These are phyloP conservation scores for Tenthredo distinguenda DNA, from an alignment of 2,888 invertebrate species.

Conservation along the genomic window DNA sequence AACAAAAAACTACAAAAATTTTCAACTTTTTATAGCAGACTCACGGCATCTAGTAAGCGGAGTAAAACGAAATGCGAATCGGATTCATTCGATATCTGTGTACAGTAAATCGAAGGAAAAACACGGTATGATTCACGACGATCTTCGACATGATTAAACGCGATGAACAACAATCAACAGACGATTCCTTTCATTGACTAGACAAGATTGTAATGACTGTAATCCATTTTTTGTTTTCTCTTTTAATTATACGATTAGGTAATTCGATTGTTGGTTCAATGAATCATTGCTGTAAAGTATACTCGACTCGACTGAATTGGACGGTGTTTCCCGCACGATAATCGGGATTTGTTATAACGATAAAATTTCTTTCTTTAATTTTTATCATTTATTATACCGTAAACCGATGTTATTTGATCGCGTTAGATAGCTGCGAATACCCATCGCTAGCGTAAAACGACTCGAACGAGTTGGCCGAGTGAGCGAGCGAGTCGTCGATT, in stretches of 20 bases:
- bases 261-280: neutral
- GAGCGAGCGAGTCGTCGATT: slow-evolving; percentile 38
- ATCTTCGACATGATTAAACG: neutral
- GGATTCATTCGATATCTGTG: neutral
- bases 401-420: slow-evolving; percentile 23
- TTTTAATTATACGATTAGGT: neutral
- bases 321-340: neutral
- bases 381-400: neutral
- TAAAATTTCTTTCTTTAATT: neutral
- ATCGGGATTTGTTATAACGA: neutral
- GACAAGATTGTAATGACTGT: neutral
- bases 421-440: slow-evolving; percentile 18
- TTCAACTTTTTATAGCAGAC: neutral
- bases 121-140: slow-evolving; percentile 13
- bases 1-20: neutral
- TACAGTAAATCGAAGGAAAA: neutral
- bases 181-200: neutral
- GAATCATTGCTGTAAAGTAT: neutral
- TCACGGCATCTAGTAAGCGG: neutral
- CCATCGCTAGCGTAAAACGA: slow-evolving; percentile 39
- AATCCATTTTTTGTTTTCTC: neutral
- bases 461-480: slow-evolving; percentile 51
- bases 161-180: neutral
- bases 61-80: neutral
- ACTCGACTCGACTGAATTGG: neutral